Conservation (phyloP, 2,888 invertebrate genomes). For the Corbicula japonica region DNA sequence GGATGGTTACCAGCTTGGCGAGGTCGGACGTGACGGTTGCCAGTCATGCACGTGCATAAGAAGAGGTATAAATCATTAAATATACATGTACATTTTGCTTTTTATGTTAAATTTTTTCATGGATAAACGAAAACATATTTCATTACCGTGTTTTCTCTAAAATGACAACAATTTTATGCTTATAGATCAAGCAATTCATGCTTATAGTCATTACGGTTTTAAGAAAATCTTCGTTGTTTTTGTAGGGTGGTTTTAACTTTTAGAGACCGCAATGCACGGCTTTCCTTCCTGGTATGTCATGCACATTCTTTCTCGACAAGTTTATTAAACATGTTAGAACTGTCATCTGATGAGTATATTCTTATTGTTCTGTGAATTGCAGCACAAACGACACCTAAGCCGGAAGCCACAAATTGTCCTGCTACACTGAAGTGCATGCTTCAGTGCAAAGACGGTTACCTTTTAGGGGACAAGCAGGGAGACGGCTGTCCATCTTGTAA, state of each 20-base stretch:
- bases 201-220: no score
- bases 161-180: neutral
- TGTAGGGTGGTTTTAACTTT: no score
- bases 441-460: constrained; percentile 61
- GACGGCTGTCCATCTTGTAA: constrained; percentile 63
- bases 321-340: no score
- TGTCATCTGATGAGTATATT: no score
- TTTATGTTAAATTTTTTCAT: constrained; percentile 1
- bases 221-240: no score
- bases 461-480: constrained; percentile 56
- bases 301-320: no score
- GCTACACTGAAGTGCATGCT: constrained; percentile 64
- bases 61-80: constrained; percentile 30
- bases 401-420: constrained; percentile 39
- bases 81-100: constrained; percentile 11
- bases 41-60: constrained; percentile 48
- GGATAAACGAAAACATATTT: no score
- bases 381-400: constrained; percentile 47
- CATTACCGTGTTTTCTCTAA: neutral
- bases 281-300: no score
- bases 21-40: constrained; percentile 44
- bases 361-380: neutral
- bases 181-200: neutral
- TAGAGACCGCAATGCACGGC: no score
- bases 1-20: constrained; percentile 55